Percentiles rank a stretch among this genome's conserved stretches.
phyloP scores from a whole-genome alignment of 2,113 vertebrate genomes.

The Setophaga petechia region DNA sequence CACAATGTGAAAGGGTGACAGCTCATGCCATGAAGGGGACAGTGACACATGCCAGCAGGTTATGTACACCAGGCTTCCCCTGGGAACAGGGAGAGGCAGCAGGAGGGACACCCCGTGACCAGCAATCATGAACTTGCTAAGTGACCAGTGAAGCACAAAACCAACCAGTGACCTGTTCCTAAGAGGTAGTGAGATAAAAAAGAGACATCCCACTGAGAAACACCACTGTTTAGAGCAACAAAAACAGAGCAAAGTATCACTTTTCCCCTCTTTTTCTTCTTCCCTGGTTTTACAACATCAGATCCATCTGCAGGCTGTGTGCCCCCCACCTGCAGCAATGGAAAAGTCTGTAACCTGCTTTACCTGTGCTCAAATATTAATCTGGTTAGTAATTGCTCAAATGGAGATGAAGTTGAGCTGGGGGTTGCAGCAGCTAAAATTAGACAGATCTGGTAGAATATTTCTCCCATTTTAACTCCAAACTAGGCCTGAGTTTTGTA shows the following conservation, averaged over 20 bases:
- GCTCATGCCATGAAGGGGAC: accelerated
- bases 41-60: neutral
- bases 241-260: neutral
- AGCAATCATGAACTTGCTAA: neutral
- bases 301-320: neutral
- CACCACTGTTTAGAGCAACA: neutral
- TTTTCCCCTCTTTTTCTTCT: neutral
- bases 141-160: neutral
- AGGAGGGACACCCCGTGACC: accelerated
- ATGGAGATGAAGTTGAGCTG: neutral
- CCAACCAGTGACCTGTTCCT: accelerated
- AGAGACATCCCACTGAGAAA: neutral
- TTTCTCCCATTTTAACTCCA: neutral
- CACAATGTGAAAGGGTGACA: accelerated
- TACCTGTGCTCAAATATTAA: neutral
- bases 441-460: neutral
- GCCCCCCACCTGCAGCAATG: neutral
- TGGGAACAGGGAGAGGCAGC: neutral
- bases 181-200: neutral
- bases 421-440: neutral
- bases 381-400: neutral
- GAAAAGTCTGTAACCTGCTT: neutral
- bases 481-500: neutral
- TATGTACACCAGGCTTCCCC: neutral
- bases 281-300: neutral